Percentiles rank a stretch among this genome's conserved stretches.
Evolutionary conservation across 2,888 invertebrate genomes (phyloP).

Genomic region (Drosophila algonquin): DNA sequence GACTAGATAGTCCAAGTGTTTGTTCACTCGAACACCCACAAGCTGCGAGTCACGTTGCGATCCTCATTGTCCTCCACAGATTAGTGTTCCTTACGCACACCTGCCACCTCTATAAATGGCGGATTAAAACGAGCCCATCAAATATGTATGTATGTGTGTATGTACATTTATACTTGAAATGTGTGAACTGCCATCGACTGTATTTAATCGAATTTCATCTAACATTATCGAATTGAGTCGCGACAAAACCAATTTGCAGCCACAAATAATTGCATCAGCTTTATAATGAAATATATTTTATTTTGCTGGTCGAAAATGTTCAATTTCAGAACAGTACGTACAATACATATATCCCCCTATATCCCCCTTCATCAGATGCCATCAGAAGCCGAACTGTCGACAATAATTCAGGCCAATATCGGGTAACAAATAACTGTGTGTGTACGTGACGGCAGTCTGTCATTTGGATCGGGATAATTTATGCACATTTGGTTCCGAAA

Average conservation of each 20-base stretch:
- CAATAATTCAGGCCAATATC: background rate
- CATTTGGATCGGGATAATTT: slow-evolving; percentile 3
- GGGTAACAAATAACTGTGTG: background rate
- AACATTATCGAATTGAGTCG: slow-evolving; percentile 31
- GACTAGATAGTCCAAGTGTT: too few relatives aligned
- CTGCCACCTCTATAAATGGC: too few relatives aligned
- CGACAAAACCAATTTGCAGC: slow-evolving; percentile 32
- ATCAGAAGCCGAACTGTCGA: background rate
- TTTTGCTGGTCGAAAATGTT: slow-evolving; percentile 14
- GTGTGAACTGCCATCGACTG: too few relatives aligned
- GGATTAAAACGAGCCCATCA: background rate
- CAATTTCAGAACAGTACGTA: background rate
- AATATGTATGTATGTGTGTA: background rate
- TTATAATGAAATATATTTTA: slow-evolving; percentile 34
- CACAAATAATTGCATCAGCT: slow-evolving; percentile 37
- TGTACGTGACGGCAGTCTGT: background rate
- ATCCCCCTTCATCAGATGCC: background rate
- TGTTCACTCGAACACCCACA: too few relatives aligned
- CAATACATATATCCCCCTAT: too few relatives aligned
- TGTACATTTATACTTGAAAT: background rate
- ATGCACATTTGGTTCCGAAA: slow-evolving; percentile 1
- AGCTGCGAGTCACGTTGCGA: too few relatives aligned
- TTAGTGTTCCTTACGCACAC: too few relatives aligned
- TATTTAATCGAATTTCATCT: slow-evolving; percentile 18
- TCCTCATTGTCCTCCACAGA: too few relatives aligned